phyloP scores from a whole-genome alignment of 2,113 vertebrate species.

The Python bivittatus region DNA sequence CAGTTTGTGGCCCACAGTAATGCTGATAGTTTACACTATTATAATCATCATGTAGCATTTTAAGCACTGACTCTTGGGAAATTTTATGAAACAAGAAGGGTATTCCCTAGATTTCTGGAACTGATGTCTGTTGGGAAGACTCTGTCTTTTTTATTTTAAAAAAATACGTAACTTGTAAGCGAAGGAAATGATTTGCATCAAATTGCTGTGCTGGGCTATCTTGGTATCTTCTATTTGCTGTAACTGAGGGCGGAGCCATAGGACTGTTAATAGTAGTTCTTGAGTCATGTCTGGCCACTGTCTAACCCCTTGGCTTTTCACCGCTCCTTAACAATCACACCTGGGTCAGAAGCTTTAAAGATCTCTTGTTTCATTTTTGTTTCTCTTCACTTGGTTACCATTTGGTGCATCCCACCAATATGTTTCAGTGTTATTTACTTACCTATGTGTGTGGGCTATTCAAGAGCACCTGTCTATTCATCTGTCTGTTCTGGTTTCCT shows the following conservation, averaged over 20 bases:
- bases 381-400: constrained; percentile 38
- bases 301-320: constrained; percentile 22
- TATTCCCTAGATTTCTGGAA: constrained; percentile 12
- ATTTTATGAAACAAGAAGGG: constrained; percentile 33
- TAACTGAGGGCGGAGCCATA: constrained; percentile 41
- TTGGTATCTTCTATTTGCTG: constrained; percentile 30
- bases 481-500: constrained; percentile 57
- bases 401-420: constrained; percentile 54
- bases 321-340: constrained; percentile 27
- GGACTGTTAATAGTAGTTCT: constrained; percentile 30
- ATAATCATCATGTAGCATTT: neutral
- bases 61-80: neutral
- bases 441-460: constrained; percentile 61
- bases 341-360: constrained; percentile 61
- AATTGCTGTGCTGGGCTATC: constrained; percentile 37
- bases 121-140: constrained; percentile 53
- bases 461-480: constrained; percentile 57
- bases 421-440: constrained; percentile 60
- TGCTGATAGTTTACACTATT: neutral
- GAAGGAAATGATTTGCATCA: neutral
- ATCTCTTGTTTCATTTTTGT: constrained; percentile 4
- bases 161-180: constrained; percentile 25
- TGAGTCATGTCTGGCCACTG: constrained; percentile 46
- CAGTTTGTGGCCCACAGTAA: neutral
- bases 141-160: constrained; percentile 41